Base-by-base conservation (phyloP, 2,888 invertebrate genomes). In the Dynastes maya region DNA sequence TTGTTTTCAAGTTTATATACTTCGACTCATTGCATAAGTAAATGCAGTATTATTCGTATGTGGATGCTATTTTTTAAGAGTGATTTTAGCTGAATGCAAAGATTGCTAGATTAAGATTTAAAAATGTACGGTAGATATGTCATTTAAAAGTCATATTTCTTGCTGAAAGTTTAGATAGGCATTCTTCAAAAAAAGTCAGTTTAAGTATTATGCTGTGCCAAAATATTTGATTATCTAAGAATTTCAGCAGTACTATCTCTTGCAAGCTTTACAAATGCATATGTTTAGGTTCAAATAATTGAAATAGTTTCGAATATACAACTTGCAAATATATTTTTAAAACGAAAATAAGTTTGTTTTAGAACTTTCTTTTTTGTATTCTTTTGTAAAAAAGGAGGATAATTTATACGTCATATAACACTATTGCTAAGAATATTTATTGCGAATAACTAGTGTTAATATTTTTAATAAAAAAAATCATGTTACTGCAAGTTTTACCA, bases 341-440 rank as follows among this genome's bases (percentile, higher is more conserved):
- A 13, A 29, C 32, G 27, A 32, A n/a, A 32, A 53, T 61, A 45
- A 74, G 72, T 74, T 74, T 74, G 72, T 74, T 74, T 63, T 74
- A 74, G 45, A 74, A 74, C 72, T 74, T 74, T 61, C 22, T 61
- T 61, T 68, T 61, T 27, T 55, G 16, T 71, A 58, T 37, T 61
- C 37, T 58, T 53, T 37, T 55, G 55, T 71, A 71, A 53, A n/a
- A 13, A 13, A 13, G 5, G 11, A 8, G n/a, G 40, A 32, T 65
- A 40, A 65, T 16, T 65, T 65, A 37, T 64, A 29, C 37, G 32
- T 37, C 37, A 9, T 45, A 45, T 45, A 45, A 11, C 45, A 8
- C 45, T 8, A 4, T 45, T 45, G 8, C 11, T 11, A 45, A 45
- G 45, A 8, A 45, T 45, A 45, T 45, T 45, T 68, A 49, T 27